Evolutionary conservation across 1,140 invertebrate genomes (phyloP), one percentile per base, ranked within the genome.

Genomic region (Acromyrmex echinatior): DNA sequence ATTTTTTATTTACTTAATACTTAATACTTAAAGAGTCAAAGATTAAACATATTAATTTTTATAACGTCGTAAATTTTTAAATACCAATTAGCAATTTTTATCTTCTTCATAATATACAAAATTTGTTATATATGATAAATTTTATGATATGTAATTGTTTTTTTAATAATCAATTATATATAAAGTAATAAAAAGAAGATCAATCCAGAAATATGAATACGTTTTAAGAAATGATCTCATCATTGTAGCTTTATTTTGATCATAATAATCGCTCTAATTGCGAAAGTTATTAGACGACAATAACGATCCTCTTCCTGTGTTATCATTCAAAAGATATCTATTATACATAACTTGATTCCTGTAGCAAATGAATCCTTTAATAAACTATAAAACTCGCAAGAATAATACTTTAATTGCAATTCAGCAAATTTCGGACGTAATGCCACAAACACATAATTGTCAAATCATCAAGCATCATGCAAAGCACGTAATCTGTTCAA

Each of bases 321-420:
- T 58, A 53, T 79, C 77, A 49, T 16, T 45, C 9, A 2, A 21
- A 25, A 12, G 12, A 0, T 66, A 51, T 14, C 49, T 45, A 39
- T 68, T 28, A 45, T 80, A 14, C 0, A 68, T n/a, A 28, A 66
- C 2, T 66, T 9, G 45, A 21, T 49, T 66, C 25, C 10, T 39
- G 18, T 4, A 18, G 31, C 49, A 56, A 70, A 70, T 39, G 1
- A 39, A 25, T 80, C 10, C 1, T 21, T 39, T 80, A 31, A 80
- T 56, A 70, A 68, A 70, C 2, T 28, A 1, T 0, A 16, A 3
- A 80, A 7, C 14, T 58, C n/a, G 49, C 12, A 39, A 70, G 25
- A 70, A 80, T 49, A 7, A 80, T 58, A 58, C 49, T 80, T 80
- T 62, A 78, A 78, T 78, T 78, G 21, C 31, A 16, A 21, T 28